Evolutionary conservation across 2,113 vertebrate species (phyloP).

Genomic region (Sebastes fasciatus): DNA sequence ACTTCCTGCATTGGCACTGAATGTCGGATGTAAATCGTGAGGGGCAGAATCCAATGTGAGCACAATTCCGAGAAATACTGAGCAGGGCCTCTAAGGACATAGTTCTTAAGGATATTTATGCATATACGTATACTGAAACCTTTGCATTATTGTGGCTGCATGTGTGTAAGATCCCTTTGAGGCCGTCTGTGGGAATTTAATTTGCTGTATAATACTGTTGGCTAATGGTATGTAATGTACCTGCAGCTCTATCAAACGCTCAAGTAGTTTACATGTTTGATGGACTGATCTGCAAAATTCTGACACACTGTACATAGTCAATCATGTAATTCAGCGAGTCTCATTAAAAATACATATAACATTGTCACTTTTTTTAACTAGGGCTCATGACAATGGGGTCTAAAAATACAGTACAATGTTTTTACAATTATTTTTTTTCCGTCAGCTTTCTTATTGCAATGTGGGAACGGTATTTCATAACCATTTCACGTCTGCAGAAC

Average conservation of each 20-base stretch:
- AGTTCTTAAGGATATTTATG: not conserved
- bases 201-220: slow-evolving; percentile 1
- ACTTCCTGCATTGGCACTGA: not conserved
- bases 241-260: slow-evolving; percentile 3
- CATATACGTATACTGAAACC: not conserved
- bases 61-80: not conserved
- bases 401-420: not conserved
- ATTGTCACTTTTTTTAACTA: not conserved
- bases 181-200: slow-evolving; percentile 3
- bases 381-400: not conserved
- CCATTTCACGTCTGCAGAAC: slow-evolving; percentile 53
- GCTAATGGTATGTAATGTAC: slow-evolving; percentile 5
- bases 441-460: slow-evolving; percentile 9
- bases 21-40: not conserved
- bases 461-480: slow-evolving; percentile 54
- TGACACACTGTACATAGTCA: not conserved
- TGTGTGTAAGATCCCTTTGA: not conserved
- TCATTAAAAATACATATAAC: slow-evolving; percentile 6
- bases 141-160: not conserved
- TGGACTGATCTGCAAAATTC: not conserved
- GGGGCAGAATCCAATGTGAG: not conserved
- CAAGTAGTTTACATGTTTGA: slow-evolving; percentile 18
- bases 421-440: slow-evolving; percentile 11
- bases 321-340: slow-evolving; percentile 17
- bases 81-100: not conserved